Conservation (phyloP, 2,797 vertebrate species). For the Chrosomus eos region DNA sequence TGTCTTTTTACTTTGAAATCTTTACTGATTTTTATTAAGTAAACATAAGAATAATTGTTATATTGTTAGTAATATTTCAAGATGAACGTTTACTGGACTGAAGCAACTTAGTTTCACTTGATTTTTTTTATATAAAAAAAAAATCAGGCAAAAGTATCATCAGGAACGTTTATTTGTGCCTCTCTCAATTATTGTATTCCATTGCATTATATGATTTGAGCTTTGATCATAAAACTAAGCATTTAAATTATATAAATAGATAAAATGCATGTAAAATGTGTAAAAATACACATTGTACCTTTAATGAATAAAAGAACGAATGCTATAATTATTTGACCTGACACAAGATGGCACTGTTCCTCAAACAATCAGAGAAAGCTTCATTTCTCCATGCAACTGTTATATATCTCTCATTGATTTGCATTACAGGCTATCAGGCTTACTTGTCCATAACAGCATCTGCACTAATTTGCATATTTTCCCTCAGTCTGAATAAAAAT, state of each 20-base stretch:
- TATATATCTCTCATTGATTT: background rate
- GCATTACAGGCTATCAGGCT: background rate
- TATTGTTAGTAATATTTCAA: too few relatives aligned
- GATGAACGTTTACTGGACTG: too few relatives aligned
- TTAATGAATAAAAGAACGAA: too few relatives aligned
- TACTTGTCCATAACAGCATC: background rate
- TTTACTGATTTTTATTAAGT: background rate
- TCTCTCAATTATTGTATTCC: background rate
- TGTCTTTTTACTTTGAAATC: background rate
- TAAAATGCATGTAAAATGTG: too few relatives aligned
- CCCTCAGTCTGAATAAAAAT: background rate
- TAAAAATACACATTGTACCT: too few relatives aligned
- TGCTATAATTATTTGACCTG: too few relatives aligned
- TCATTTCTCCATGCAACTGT: too few relatives aligned
- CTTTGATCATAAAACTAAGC: background rate
- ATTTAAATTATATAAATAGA: background rate
- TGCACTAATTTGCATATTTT: background rate
- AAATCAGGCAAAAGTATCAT: background rate
- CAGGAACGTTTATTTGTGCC: background rate
- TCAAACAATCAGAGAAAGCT: too few relatives aligned
- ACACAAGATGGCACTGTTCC: too few relatives aligned
- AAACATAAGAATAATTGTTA: background rate
- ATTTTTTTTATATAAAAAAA: background rate
- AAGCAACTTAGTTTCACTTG: too few relatives aligned
- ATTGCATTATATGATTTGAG: background rate